These are phyloP conservation scores for Phodopus roborovskii DNA, from an alignment of 2,113 vertebrate genomes.

Conservation along the genomic window DNA sequence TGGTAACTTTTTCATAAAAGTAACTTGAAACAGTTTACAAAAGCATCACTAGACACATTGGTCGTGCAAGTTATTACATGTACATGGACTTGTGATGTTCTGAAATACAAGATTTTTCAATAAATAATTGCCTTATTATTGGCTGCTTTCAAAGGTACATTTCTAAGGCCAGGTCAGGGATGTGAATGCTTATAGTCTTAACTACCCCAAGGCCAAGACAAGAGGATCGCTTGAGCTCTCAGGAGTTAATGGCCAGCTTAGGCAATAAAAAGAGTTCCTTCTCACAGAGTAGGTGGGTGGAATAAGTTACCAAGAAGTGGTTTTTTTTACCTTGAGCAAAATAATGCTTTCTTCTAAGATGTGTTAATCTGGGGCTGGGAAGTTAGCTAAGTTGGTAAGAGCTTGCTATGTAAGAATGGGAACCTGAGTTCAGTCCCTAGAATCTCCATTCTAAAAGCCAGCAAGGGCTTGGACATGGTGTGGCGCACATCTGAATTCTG, in stretches of 20 bases:
- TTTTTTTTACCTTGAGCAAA: not conserved
- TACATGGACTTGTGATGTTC: not conserved
- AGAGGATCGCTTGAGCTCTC: not conserved
- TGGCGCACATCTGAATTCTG: not conserved
- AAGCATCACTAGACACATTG: not conserved
- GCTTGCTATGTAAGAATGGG: too few species aligned
- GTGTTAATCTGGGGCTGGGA: not conserved
- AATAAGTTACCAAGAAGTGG: not conserved
- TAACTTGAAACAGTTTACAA: conserved; percentile 35
- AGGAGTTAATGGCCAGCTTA: not conserved
- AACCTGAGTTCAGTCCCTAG: not conserved
- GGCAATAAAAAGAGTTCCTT: not conserved
- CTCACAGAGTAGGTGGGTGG: too few species aligned
- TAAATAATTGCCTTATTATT: not conserved
- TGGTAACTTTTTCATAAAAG: conserved; percentile 67
- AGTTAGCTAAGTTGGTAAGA: not conserved
- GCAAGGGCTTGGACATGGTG: not conserved
- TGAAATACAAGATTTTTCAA: not conserved
- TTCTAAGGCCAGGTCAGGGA: not conserved
- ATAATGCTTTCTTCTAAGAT: conserved; percentile 16
- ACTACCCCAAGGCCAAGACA: not conserved
- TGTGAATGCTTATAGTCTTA: not conserved
- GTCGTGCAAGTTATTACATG: not conserved
- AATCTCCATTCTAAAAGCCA: not conserved
- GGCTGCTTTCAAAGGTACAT: conserved; percentile 21